Evolutionary conservation across 2,113 vertebrate genomes (phyloP).

Genomic region (Aldabrachelys gigantea): DNA sequence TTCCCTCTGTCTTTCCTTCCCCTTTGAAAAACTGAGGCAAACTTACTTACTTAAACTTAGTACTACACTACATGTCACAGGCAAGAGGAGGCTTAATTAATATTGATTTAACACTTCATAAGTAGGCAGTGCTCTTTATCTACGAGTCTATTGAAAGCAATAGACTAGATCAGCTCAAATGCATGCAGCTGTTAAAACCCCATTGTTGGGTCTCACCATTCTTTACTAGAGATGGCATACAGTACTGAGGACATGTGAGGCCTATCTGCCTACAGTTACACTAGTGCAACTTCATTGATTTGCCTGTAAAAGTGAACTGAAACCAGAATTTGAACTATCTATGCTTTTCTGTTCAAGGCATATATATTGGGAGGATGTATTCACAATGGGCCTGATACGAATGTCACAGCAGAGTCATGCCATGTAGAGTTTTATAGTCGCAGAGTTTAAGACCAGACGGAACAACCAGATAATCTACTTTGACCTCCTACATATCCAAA

Average conservation of each 20-base stretch:
- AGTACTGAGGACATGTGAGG: not conserved
- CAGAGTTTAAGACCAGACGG: not conserved
- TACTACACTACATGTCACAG: not conserved
- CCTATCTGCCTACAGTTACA: not conserved
- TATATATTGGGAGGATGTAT: not conserved
- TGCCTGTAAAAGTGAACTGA: not conserved
- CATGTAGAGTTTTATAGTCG: no score
- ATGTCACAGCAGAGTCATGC: not conserved
- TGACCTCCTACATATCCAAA: not conserved
- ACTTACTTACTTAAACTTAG: no score
- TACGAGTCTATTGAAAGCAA: not conserved
- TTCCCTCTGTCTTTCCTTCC: not conserved
- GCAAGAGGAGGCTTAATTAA: not conserved
- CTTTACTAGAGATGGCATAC: not conserved
- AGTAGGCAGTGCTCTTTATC: not conserved
- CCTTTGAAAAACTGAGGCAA: no score
- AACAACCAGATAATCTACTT: not conserved
- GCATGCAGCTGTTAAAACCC: not conserved
- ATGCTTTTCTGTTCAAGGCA: not conserved
- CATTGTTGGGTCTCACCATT: not conserved
- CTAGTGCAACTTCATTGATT: not conserved
- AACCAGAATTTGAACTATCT: not conserved
- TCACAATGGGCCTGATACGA: not conserved
- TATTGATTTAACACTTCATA: accelerated
- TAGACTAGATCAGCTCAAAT: not conserved